phyloP scores from a whole-genome alignment of 37 sponge, comb jelly and placozoan species.

The Spongilla lacustris region DNA sequence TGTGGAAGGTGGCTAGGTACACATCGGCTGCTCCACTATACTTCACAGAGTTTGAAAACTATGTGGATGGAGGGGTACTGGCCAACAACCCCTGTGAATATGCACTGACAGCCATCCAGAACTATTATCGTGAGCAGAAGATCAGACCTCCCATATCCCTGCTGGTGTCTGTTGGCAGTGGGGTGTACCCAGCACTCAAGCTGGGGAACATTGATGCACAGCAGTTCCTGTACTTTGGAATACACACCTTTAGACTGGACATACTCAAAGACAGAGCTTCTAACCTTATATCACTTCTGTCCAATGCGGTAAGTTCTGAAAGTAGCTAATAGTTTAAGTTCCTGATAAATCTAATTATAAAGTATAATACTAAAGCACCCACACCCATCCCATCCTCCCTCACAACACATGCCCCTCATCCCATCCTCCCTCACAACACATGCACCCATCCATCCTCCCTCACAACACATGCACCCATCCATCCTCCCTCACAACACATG shows the following conservation, averaged over 20 bases:
- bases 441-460: too few species aligned
- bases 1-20: slow-evolving; percentile 37
- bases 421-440: too few species aligned
- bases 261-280: slow-evolving; percentile 4
- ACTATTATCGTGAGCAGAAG: slow-evolving; percentile 40
- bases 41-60: slow-evolving; percentile 39
- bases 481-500: too few species aligned
- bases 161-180: slow-evolving; percentile 31
- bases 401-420: too few species aligned
- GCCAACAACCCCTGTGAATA: slow-evolving; percentile 47
- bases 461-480: too few species aligned
- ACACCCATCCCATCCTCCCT: too few species aligned
- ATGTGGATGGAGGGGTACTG: slow-evolving; percentile 39
- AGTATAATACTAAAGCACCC: too few species aligned
- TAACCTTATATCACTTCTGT: slow-evolving; percentile 10
- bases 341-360: too few species aligned
- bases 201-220: slow-evolving; percentile 26
- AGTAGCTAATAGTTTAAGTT: neutral
- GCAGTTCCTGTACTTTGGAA: slow-evolving; percentile 4
- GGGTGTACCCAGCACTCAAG: slow-evolving; percentile 2
- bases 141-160: slow-evolving; percentile 4
- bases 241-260: neutral
- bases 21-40: slow-evolving; percentile 28
- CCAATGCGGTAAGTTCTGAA: slow-evolving; percentile 10
- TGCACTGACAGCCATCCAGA: slow-evolving; percentile 35